phyloP scores from a whole-genome alignment of 2,888 invertebrate genomes.

The Alsophila aescularia region DNA sequence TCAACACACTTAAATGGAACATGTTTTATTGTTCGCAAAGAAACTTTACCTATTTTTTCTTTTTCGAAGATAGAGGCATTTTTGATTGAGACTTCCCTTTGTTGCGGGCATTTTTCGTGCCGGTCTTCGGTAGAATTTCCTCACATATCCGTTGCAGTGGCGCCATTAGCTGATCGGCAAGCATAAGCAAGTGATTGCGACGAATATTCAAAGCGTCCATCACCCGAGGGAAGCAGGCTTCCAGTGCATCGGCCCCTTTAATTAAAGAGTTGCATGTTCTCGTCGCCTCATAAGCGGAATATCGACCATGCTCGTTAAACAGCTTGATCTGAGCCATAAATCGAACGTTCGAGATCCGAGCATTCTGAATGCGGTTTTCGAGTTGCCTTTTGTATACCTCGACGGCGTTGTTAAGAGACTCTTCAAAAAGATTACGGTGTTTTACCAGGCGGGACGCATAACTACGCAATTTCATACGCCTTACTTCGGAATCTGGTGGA shows the following conservation, averaged over 20 bases:
- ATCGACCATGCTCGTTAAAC: slow-evolving; percentile 64
- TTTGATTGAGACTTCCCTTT: slow-evolving; percentile 40
- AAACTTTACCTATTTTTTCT: slow-evolving; percentile 29
- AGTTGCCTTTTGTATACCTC: slow-evolving; percentile 50
- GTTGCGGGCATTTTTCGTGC: slow-evolving; percentile 37
- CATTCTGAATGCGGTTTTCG: slow-evolving; percentile 61
- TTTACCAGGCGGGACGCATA: slow-evolving; percentile 60
- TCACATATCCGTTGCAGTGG: slow-evolving; percentile 55
- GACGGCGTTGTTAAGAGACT: slow-evolving; percentile 55
- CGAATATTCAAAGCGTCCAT: slow-evolving; percentile 56
- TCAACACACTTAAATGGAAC: background rate
- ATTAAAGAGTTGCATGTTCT: slow-evolving; percentile 50
- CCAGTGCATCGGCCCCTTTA: slow-evolving; percentile 61
- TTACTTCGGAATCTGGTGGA: slow-evolving; percentile 52
- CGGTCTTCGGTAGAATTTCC: slow-evolving; percentile 45
- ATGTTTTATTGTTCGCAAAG: background rate
- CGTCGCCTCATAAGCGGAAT: slow-evolving; percentile 58
- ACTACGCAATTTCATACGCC: slow-evolving; percentile 64
- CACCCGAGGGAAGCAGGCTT: slow-evolving; percentile 48
- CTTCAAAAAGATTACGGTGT: slow-evolving; percentile 57
- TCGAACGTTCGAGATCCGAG: slow-evolving; percentile 66
- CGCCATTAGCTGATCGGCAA: slow-evolving; percentile 54
- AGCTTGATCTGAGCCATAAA: slow-evolving; percentile 60
- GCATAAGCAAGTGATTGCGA: slow-evolving; percentile 49
- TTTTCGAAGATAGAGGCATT: slow-evolving; percentile 36